Conservation (phyloP, 2,113 vertebrate species). For the Hiodon tergisus region DNA sequence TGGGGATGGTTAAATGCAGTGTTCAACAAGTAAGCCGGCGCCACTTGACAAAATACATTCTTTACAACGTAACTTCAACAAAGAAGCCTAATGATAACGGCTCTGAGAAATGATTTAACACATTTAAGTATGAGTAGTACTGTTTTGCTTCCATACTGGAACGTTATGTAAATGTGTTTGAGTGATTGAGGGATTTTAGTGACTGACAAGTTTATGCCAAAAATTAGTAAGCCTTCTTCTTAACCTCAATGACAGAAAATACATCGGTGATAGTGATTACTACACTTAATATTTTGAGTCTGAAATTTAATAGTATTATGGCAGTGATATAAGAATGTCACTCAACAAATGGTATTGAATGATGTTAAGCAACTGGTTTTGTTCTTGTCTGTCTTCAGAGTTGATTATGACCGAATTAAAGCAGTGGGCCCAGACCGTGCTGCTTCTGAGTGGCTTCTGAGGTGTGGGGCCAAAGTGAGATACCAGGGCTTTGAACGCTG, state of each 20-base stretch:
- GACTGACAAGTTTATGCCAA: too few species aligned
- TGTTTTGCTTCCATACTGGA: not conserved
- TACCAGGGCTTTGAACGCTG: slow-evolving; percentile 79
- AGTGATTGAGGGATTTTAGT: too few species aligned
- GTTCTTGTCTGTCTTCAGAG: slow-evolving; percentile 56
- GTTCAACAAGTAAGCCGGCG: slow-evolving; percentile 83
- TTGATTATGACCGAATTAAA: slow-evolving; percentile 83
- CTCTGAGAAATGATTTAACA: not conserved
- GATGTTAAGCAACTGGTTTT: not conserved
- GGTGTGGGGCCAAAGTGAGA: slow-evolving; percentile 82
- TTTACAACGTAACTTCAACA: not conserved
- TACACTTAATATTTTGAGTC: too few species aligned
- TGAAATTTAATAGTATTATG: too few species aligned
- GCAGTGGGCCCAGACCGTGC: slow-evolving; percentile 81
- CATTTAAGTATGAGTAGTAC: not conserved
- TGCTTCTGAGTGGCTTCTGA: slow-evolving; percentile 88
- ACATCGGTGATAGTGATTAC: too few species aligned
- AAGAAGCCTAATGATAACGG: not conserved
- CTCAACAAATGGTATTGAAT: too few species aligned
- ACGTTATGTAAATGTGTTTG: too few species aligned
- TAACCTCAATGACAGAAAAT: too few species aligned
- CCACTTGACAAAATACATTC: not conserved
- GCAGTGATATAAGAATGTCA: too few species aligned
- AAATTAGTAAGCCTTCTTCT: too few species aligned
- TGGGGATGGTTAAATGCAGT: slow-evolving; percentile 95